Conservation (phyloP, 1,140 invertebrate species). For the Leptestheria dahalacensis region DNA sequence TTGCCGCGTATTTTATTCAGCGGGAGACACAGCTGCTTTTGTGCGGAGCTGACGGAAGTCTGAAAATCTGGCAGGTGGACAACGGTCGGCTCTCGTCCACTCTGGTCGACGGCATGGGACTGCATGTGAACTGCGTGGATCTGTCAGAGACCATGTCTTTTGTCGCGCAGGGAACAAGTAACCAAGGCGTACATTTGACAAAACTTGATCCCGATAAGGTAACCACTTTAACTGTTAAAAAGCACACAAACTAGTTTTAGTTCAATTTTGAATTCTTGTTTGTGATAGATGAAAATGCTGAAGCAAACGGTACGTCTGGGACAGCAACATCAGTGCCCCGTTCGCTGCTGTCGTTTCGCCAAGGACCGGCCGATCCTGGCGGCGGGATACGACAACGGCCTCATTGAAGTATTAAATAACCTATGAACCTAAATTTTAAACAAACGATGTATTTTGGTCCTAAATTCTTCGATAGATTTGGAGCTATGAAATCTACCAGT, state of each 20-base stretch:
- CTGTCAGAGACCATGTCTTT: not conserved
- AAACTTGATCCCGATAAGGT: not conserved
- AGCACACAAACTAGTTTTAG: not conserved
- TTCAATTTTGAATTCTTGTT: not conserved
- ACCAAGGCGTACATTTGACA: constrained; percentile 8
- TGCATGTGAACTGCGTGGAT: constrained; percentile 6
- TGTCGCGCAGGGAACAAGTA: constrained; percentile 8
- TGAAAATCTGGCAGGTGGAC: constrained; percentile 1
- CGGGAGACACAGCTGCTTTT: not conserved
- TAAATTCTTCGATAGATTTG: constrained; percentile 2
- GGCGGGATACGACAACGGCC: constrained; percentile 12
- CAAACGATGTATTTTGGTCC: not conserved
- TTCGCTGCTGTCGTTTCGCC: constrained; percentile 10
- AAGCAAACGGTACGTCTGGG: constrained; percentile 2
- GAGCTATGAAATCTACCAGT: not conserved
- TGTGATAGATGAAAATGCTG: not conserved
- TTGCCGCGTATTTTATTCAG: constrained; percentile 3
- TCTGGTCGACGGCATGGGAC: not conserved
- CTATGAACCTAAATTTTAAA: not conserved
- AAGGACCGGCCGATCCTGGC: constrained; percentile 5
- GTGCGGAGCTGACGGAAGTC: constrained; percentile 12
- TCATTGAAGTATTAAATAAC: constrained; percentile 9
- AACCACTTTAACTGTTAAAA: not conserved
- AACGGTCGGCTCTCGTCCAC: not conserved
- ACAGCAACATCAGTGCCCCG: not conserved